Base-by-base conservation (phyloP, 1,140 invertebrate genomes). In the Rhagoletis pomonella region DNA sequence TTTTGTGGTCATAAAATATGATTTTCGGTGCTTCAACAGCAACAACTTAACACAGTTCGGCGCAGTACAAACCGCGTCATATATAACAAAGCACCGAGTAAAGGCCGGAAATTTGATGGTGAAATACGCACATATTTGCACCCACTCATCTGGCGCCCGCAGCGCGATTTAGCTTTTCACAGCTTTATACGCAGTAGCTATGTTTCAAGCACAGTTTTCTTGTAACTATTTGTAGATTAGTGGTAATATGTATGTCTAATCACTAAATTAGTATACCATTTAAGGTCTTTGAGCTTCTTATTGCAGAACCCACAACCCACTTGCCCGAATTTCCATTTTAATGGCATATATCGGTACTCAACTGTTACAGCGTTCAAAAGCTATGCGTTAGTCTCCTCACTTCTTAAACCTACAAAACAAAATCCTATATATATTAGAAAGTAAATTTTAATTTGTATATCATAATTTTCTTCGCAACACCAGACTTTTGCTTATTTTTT, bases 11-110 rank as follows among this genome's bases (percentile, higher is more conserved):
- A 58, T 81, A 81, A 55, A 81, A 81, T 19, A 14, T 19, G n/a
- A 55, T 19, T 81, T 81, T 81, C 55, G 19, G 12, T 81, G n/a
- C n/a, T 81, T 81, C 7, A 1, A n/a, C 42, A 81, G 73, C 73
- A 81, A 81, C 73, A 81, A 81, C 73, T 81, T 58, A 1, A 55
- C 44, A 4, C 73, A 81, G 73, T n/a, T 47, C 73, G 73, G 73
- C 73, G 47, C 73, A 81, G 4, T 81, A 50, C 50, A 19, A 17
- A 5, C 9, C n/a, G n/a, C 50, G 0, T 81, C n/a, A 50, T 81
- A 19, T 55, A 55, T 42, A 50, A 19, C 14, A 55, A 55, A 81
- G 9, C 73, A 7, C 10, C n/a, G 44, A 50, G 69, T 44, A 47
- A 73, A 73, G 42, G 47, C 73, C 7, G 47, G 7, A 19, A 7